A percentile compares a stretch with the other conserved stretches of the same genome.
Conservation (phyloP, 2,113 vertebrate species). For the Brachypteracias leptosomus region DNA sequence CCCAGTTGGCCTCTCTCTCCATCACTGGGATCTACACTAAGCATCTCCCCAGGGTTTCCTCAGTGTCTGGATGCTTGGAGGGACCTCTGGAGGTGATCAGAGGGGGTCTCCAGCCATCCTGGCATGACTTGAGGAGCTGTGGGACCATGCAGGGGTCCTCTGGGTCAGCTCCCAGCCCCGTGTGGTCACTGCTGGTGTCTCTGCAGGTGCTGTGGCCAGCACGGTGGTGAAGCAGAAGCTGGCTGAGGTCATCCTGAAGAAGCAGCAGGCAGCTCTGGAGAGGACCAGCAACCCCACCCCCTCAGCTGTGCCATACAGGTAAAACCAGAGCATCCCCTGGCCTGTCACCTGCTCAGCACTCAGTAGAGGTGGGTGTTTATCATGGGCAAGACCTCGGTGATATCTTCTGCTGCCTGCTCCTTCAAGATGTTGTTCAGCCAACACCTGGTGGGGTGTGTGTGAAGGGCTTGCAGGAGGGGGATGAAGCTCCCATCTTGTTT, state of each 20-base stretch:
- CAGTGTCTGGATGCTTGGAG: fast-evolving
- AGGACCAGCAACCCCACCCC: conserved; percentile 67
- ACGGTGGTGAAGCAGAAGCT: conserved; percentile 90
- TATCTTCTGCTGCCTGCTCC: background rate
- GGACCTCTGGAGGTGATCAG: too few relatives aligned
- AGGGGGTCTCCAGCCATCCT: background rate
- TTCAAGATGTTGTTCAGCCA: background rate
- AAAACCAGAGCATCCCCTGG: background rate
- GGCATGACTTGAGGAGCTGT: background rate
- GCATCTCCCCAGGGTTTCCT: background rate
- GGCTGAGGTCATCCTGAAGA: conserved; percentile 90
- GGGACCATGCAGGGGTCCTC: background rate
- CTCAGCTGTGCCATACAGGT: conserved; percentile 81
- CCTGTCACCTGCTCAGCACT: background rate
- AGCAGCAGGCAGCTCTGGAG: conserved; percentile 86
- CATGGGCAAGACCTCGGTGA: background rate
- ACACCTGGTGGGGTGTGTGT: background rate
- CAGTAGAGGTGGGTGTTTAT: background rate
- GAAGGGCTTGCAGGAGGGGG: background rate
- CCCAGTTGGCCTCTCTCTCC: background rate
- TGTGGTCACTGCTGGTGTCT: background rate
- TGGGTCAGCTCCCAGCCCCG: fast-evolving
- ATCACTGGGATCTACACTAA: background rate
- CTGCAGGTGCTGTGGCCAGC: conserved; percentile 89
- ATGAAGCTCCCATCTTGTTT: background rate